A percentile compares a stretch with the other conserved stretches of the same genome.
Evolutionary conservation across 1,140 invertebrate genomes (phyloP).

Genomic region (Metaphire vulgaris): DNA sequence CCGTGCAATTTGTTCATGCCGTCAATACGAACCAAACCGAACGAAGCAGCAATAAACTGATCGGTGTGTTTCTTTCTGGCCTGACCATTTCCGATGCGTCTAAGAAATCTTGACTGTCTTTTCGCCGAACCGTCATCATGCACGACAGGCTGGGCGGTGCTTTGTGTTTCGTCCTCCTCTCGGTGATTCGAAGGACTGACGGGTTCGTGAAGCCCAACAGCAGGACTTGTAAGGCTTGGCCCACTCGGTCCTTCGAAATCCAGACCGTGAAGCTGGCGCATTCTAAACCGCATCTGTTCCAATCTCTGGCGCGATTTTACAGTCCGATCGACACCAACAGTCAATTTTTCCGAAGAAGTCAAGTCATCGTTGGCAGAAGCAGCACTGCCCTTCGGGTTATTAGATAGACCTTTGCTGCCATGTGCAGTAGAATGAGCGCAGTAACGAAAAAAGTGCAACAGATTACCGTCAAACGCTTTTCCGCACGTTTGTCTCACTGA

Average conservation of each 20-base stretch:
- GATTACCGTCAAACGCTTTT: no score
- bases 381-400: no score
- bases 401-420: no score
- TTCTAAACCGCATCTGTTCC: not conserved
- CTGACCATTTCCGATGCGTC: not conserved
- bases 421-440: no score
- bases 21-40: not conserved
- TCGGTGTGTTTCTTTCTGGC: not conserved
- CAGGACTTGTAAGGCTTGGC: no score
- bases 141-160: not conserved
- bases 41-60: not conserved
- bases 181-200: not conserved
- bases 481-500: no score
- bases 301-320: no score
- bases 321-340: no score
- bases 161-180: not conserved
- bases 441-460: no score
- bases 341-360: no score
- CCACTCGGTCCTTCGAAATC: not conserved
- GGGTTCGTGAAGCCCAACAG: not conserved
- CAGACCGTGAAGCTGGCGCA: not conserved
- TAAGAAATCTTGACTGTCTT: not conserved
- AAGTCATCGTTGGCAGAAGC: no score
- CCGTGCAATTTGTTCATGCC: not conserved
- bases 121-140: not conserved